phyloP scores from a whole-genome alignment of 2,113 vertebrate species.

The Misgurnus anguillicaudatus region DNA sequence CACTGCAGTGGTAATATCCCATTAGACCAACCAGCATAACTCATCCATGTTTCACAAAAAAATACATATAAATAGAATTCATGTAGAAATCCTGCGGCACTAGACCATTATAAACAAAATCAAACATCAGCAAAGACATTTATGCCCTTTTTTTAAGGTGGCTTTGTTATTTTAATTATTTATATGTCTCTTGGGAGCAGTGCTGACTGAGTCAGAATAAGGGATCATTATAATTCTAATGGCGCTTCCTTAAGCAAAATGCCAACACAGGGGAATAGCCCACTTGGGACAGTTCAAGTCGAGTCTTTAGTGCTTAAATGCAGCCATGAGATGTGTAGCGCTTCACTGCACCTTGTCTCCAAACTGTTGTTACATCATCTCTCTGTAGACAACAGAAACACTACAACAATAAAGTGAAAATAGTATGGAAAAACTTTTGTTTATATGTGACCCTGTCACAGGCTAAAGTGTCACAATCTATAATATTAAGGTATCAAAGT shows the following conservation, averaged over 20 bases:
- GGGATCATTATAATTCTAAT: conserved; percentile 25
- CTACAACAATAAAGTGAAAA: neutral
- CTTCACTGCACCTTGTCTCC: neutral
- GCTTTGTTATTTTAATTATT: conserved; percentile 50
- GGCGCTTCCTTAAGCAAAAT: conserved; percentile 24
- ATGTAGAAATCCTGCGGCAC: neutral
- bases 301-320: neutral
- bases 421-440: too few species aligned
- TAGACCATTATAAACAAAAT: neutral
- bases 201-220: conserved; percentile 15
- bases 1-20: neutral
- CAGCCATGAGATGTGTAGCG: neutral
- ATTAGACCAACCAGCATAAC: neutral
- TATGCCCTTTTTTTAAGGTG: conserved; percentile 28
- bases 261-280: conserved; percentile 27
- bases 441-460: too few species aligned
- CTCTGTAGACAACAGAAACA: neutral
- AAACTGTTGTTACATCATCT: neutral
- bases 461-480: too few species aligned
- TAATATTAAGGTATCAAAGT: too few species aligned
- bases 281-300: conserved; percentile 13
- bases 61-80: neutral
- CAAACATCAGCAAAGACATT: conserved; percentile 22
- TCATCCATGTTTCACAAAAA: neutral
- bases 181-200: conserved; percentile 27